Base-by-base conservation (phyloP, 2,888 invertebrate genomes). In the Drosophila paracracens region DNA sequence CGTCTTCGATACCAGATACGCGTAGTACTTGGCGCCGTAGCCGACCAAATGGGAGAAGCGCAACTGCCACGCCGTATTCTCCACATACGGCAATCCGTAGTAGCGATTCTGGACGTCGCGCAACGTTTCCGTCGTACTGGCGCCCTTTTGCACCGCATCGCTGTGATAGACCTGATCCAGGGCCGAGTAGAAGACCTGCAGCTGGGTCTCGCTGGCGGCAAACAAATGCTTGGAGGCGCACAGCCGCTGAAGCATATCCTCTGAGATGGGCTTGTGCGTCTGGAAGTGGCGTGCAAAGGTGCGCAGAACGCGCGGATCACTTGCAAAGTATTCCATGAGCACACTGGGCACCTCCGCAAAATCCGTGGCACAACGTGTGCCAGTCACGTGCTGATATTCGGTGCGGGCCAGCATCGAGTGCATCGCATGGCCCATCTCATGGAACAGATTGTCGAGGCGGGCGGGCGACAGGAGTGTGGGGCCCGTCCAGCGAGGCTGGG, bases 261-360 rank as follows among this genome's bases (percentile, higher is more conserved):
- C 96, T 0, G 98, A 96, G 92, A 98, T 96, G 2, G 95, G 95
- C 91, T 98, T 96, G 40, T 97, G 96, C 0, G 98, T 99, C 92
- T 97, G 96, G 93, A 97, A 99, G 94, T 99, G 99, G 51, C 96
- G 95, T 0, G 98, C 98, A 94, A 98, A 99, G 8, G 95, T 95
- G 54, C 95, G 95, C 6, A 99, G 93, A 10, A 98, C 96, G 82
- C 97, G 94, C 0, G 97, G 96, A 94, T 98, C 98, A 63, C 96
- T 95, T 13, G 98, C 97, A 94, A 99, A 99, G 93, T 98, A 98
- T 94, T 99, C 99, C 98, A 99, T 99, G 25, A 99, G 94, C 70
- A 99, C 97, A n/a, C 99, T 99, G 10, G 99, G 99, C 50, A 99
- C 97, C 95, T 99, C 99, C 2, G 99, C 99, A 92, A 99, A 97